A percentile compares a stretch with the other conserved stretches of the same genome.
Conservation (phyloP, 1,140 invertebrate species). For the Protaetia brevitarsis region DNA sequence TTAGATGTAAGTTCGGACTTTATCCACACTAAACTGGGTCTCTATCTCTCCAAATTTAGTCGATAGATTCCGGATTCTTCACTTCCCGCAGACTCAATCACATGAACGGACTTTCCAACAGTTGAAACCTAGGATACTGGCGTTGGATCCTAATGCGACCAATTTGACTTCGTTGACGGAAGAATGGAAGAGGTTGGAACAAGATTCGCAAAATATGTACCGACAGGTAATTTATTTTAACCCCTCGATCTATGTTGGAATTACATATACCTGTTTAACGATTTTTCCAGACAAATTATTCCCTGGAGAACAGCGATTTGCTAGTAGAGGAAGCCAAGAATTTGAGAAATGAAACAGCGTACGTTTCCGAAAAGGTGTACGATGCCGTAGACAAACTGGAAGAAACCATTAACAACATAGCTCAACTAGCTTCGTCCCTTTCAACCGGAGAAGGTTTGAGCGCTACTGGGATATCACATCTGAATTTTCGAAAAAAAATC, state of each 20-base stretch:
- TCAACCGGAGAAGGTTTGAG: slow-evolving; percentile 22
- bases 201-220: slow-evolving; percentile 56
- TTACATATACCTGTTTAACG: background rate
- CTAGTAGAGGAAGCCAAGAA: slow-evolving; percentile 55
- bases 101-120: slow-evolving; percentile 67
- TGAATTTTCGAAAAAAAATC: background rate
- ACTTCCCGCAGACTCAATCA: slow-evolving; percentile 71
- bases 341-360: slow-evolving; percentile 56
- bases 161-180: slow-evolving; percentile 60
- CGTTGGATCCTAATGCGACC: slow-evolving; percentile 63
- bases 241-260: no score
- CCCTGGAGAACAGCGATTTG: slow-evolving; percentile 51
- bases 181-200: slow-evolving; percentile 58
- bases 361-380: slow-evolving; percentile 52
- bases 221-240: slow-evolving; percentile 56
- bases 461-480: background rate
- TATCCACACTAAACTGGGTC: background rate
- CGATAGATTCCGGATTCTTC: slow-evolving; percentile 72
- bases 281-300: slow-evolving; percentile 41
- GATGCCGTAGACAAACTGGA: slow-evolving; percentile 54
- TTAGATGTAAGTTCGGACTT: slow-evolving; percentile 58
- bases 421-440: slow-evolving; percentile 32
- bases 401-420: slow-evolving; percentile 63
- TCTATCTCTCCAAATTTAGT: slow-evolving; percentile 49
- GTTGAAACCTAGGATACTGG: slow-evolving; percentile 62